These are phyloP conservation scores for Euwallacea similis DNA, from an alignment of 1,140 invertebrate genomes.

Conservation along the genomic window DNA sequence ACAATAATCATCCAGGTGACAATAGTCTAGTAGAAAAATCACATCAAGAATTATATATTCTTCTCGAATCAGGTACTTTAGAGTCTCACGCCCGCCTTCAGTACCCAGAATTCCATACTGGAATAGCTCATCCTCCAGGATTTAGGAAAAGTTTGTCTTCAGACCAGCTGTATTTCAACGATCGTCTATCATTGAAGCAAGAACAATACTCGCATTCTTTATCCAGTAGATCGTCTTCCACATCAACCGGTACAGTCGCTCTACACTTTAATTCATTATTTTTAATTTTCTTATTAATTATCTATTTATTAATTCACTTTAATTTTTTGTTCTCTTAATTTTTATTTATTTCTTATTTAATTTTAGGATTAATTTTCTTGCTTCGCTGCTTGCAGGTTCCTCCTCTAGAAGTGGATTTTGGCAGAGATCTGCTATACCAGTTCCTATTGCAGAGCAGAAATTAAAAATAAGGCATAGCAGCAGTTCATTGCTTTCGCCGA, in stretches of 20 bases:
- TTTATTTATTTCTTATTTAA: slow-evolving; percentile 8
- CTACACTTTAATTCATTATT: not conserved
- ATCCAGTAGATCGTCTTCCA: slow-evolving; percentile 46
- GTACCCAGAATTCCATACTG: not conserved
- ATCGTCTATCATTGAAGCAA: slow-evolving; percentile 26
- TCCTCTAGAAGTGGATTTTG: slow-evolving; percentile 45
- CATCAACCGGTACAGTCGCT: slow-evolving; percentile 43
- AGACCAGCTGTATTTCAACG: slow-evolving; percentile 45
- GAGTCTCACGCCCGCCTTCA: not conserved
- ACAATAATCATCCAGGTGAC: not conserved
- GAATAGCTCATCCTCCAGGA: slow-evolving; percentile 5
- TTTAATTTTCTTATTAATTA: slow-evolving; percentile 4
- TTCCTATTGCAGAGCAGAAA: slow-evolving; percentile 46
- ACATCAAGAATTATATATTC: no score
- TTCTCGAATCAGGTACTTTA: not conserved
- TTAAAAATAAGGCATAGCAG: slow-evolving; percentile 39
- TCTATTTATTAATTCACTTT: not conserved
- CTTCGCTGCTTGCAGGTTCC: slow-evolving; percentile 41
- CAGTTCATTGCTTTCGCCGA: not conserved
- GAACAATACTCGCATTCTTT: slow-evolving; percentile 39
- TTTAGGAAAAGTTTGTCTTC: slow-evolving; percentile 51
- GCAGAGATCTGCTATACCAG: slow-evolving; percentile 49
- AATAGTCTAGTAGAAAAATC: not conserved
- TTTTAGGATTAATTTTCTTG: not conserved
- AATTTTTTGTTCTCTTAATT: no score